Evolutionary conservation across 2,113 vertebrate species (phyloP), one percentile per base, ranked within the genome.

Genomic region (Apodemus speciosus): DNA sequence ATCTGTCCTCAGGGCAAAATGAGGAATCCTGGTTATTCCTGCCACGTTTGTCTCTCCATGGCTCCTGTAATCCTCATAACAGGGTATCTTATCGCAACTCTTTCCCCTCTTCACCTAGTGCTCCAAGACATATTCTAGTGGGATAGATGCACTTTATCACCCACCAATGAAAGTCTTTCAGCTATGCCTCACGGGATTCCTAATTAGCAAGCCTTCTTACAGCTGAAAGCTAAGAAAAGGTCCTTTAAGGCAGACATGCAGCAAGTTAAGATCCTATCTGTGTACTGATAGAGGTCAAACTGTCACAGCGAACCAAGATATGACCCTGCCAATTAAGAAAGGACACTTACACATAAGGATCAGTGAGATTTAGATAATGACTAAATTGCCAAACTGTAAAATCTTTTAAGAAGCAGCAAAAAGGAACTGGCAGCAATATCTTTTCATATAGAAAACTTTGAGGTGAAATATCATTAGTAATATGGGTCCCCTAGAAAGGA

Each of bases 271-370:
- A 90, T 69, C 68, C 4, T 77, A 92, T 97, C 88, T 95, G 43
- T 69, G 38, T 77, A 69, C 81, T 93, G 95, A 92, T 83, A 95
- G 81, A 69, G 90, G 93, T 94, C 94, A 92, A 40, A 86, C 25
- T 69, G 69, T 53, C 15, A 2, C 81, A 79, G 30, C 30, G 91
- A 93, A 86, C 27, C 21, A 30, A 93, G 43, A 66, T 73, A 85
- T 93, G 92, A 90, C 73, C 76, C 72, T 93, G 49, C 85, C 90
- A 96, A 69, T 95, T 95, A 97, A 87, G 56, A 92, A 94, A 92
- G 43, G 73, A 83, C 56, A 85, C 86, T 92, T 60, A 49, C 38
- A 91, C 85, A 90, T 0, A 46, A 76, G 75, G 62, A 96, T 93
- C 35, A 75, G 23, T 92, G 62, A 46, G 79, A 40, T 94, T 94